Evolutionary conservation across 1,140 invertebrate species (phyloP).

Genomic region (Drosophila mojavensis): DNA sequence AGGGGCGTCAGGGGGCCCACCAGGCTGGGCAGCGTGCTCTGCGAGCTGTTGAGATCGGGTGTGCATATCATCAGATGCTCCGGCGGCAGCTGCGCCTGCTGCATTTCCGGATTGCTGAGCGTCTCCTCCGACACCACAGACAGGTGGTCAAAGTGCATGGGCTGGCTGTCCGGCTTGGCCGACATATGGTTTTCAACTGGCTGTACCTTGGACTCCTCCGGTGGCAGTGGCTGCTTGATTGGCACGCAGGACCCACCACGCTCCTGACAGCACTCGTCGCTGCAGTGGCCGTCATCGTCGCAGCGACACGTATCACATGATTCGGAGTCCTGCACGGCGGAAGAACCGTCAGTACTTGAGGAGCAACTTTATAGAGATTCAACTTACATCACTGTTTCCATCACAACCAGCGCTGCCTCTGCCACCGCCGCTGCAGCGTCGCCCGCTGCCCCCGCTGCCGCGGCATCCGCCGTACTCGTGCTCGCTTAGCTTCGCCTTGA

Average conservation of each 20-base stretch:
- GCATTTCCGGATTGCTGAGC: constrained; percentile 85
- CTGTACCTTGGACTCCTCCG: constrained; percentile 54
- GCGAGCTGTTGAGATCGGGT: constrained; percentile 65
- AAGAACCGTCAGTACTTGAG: neutral
- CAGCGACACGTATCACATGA: constrained; percentile 85
- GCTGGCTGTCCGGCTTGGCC: constrained; percentile 78
- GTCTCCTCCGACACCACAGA: constrained; percentile 91
- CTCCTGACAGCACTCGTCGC: constrained; percentile 78
- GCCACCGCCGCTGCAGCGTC: constrained; percentile 56
- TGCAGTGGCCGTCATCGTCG: constrained; percentile 79
- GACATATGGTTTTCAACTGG: constrained; percentile 80
- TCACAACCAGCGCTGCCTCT: constrained; percentile 74
- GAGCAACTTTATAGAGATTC: neutral
- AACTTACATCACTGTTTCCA: constrained; percentile 79
- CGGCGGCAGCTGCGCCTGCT: constrained; percentile 53
- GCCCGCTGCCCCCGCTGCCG: constrained; percentile 67
- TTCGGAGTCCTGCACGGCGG: constrained; percentile 67
- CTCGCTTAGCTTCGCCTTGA: constrained; percentile 75
- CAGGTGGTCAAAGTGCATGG: constrained; percentile 89
- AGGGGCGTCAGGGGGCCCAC: constrained; percentile 74
- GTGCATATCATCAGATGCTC: constrained; percentile 60
- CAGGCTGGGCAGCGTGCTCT: constrained; percentile 73
- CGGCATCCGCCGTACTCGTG: constrained; percentile 71
- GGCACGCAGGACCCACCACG: constrained; percentile 66
- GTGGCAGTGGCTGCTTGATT: constrained; percentile 53